Evolutionary conservation across 2,888 invertebrate species (phyloP).

Genomic region (Ochropacha duplaris): DNA sequence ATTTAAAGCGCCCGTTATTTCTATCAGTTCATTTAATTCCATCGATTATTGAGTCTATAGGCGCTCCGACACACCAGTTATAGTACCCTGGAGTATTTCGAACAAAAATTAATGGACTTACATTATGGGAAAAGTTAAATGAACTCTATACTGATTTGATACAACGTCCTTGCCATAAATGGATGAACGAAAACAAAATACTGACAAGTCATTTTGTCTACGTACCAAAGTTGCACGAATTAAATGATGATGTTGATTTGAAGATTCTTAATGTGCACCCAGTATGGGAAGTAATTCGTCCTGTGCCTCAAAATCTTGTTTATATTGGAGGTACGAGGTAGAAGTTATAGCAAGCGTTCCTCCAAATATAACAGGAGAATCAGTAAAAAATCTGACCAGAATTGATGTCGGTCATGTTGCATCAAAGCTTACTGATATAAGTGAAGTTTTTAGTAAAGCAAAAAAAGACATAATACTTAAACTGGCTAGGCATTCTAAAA

Average conservation of each 20-base stretch:
- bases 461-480: constrained; percentile 15
- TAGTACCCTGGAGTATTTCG: background rate
- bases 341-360: constrained; percentile 61
- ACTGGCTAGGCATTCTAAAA: constrained; percentile 10
- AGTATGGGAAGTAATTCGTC: too few species aligned
- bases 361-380: constrained; percentile 29
- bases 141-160: background rate
- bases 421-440: constrained; percentile 21
- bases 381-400: constrained; percentile 55
- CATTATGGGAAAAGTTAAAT: background rate
- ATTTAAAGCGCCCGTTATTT: too few species aligned
- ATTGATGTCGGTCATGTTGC: constrained; percentile 51
- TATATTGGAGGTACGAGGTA: constrained; percentile 40
- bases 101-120: background rate
- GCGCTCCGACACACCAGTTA: background rate
- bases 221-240: too few species aligned
- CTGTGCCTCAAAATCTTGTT: too few species aligned
- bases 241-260: too few species aligned
- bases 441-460: constrained; percentile 8
- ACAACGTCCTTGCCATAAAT: background rate
- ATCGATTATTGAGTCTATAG: background rate
- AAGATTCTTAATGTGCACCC: too few species aligned
- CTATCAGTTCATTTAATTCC: background rate
- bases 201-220: background rate
- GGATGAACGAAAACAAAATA: background rate